Base-by-base conservation (phyloP, 2,888 invertebrate species). In the Eudasyphora cyanicolor region DNA sequence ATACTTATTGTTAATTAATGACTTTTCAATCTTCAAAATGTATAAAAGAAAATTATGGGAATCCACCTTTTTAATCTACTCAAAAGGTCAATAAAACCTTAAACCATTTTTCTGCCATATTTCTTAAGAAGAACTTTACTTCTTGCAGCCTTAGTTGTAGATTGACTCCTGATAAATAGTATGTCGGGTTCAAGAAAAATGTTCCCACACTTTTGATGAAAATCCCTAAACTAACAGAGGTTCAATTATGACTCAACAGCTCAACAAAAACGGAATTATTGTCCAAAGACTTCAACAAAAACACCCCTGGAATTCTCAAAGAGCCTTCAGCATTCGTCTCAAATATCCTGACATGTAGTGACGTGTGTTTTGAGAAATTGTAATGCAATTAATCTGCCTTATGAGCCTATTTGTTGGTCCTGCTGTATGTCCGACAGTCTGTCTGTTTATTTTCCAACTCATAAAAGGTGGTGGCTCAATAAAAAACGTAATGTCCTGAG, bases 201-300 rank as follows among this genome's bases (percentile, higher is more conserved):
- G 77, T n/a, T 82, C 74, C 62, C 74, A 77, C 70, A 70, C 4
- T 67, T 67, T 12, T n/a, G 14, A 21, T 21, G n/a, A 24, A 38
- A 67, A 14, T 42, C 38, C 67, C 7, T 42, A 21, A 35, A 24
- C 8, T 67, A 24, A 76, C 51, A 71, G 71, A 71, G 64, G 42
- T 64, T 54, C 21, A 6, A 49, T 14, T 21, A 38, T 67, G 38
- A 24, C 67, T 67, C 67, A 67, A 42, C 69, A 67, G 67, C 49
- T 74, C 73, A 51, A 49, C n/a, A 74, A 38, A 80, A 76, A 10
- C 12, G 14, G 14, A 8, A 57, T 27, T 27, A 27, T 27, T 57
- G 1, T 12, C 1, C 1, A 57, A 57, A 27, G 57, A 10, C 14
- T 27, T 24, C 57, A 7, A 27, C 54, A 38, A 38, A 12, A 45